These are phyloP conservation scores for Procambarus clarkii DNA, from an alignment of 1,140 invertebrate species.

Conservation along the genomic window DNA sequence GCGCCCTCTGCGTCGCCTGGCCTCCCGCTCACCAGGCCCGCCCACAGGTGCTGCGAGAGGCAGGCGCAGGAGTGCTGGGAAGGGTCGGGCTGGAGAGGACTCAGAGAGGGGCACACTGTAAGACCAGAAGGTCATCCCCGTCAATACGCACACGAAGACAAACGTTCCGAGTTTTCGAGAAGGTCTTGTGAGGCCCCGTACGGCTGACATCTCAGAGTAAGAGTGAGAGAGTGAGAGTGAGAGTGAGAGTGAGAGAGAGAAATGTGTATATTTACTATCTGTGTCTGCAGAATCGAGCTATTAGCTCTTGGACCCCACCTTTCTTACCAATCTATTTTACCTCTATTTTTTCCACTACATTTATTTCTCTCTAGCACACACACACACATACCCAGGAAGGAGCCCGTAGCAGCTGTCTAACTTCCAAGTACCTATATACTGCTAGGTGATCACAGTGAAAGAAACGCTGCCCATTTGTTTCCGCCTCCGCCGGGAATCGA, in stretches of 20 bases:
- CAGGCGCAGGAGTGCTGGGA: neutral
- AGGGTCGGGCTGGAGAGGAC: neutral
- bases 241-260: conserved; percentile 3
- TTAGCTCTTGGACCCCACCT: too few species aligned
- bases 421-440: too few species aligned
- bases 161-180: neutral
- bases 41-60: neutral
- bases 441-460: too few species aligned
- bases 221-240: neutral
- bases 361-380: too few species aligned
- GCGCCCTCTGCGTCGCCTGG: neutral
- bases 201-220: neutral
- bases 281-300: too few species aligned
- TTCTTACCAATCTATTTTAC: too few species aligned
- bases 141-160: neutral
- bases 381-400: too few species aligned
- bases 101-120: neutral
- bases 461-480: too few species aligned
- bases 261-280: too few species aligned
- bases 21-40: neutral
- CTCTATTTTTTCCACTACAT: too few species aligned
- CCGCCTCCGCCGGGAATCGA: too few species aligned
- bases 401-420: too few species aligned
- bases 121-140: neutral
- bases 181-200: neutral